Conservation (phyloP, 2,113 vertebrate genomes). For the Nanger granti region DNA sequence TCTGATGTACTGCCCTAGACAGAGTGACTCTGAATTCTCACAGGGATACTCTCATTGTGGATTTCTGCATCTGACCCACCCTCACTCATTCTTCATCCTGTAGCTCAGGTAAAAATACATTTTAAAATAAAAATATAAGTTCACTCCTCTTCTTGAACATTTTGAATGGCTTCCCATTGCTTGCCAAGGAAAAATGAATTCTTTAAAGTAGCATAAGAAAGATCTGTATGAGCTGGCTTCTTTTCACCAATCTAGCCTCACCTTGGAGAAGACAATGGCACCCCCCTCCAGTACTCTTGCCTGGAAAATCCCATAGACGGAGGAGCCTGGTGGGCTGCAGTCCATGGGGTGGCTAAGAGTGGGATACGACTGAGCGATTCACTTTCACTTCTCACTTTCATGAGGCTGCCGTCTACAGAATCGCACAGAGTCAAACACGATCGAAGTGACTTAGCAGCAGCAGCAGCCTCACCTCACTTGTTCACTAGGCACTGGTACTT, state of each 20-base stretch:
- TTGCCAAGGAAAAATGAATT: background rate
- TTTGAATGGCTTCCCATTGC: background rate
- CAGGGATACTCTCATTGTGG: background rate
- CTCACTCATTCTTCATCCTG: background rate
- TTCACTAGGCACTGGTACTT: rapidly evolving
- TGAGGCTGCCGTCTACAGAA: too few relatives aligned
- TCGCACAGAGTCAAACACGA: too few relatives aligned
- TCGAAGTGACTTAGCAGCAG: too few relatives aligned
- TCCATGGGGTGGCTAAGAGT: too few relatives aligned
- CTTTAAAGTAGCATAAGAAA: background rate
- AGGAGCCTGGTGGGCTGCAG: too few relatives aligned
- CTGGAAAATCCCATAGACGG: too few relatives aligned
- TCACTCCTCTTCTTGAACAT: background rate
- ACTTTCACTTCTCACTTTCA: too few relatives aligned
- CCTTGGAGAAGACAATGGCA: background rate
- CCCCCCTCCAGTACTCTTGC: too few relatives aligned
- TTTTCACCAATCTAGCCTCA: background rate
- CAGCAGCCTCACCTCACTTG: background rate
- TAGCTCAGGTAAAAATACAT: background rate
- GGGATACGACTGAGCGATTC: too few relatives aligned
- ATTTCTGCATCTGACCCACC: background rate
- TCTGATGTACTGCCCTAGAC: background rate
- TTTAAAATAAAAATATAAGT: background rate
- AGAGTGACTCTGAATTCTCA: background rate
- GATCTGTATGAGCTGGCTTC: background rate